Conservation (phyloP, 2,113 vertebrate genomes). For the Nasalis larvatus region DNA sequence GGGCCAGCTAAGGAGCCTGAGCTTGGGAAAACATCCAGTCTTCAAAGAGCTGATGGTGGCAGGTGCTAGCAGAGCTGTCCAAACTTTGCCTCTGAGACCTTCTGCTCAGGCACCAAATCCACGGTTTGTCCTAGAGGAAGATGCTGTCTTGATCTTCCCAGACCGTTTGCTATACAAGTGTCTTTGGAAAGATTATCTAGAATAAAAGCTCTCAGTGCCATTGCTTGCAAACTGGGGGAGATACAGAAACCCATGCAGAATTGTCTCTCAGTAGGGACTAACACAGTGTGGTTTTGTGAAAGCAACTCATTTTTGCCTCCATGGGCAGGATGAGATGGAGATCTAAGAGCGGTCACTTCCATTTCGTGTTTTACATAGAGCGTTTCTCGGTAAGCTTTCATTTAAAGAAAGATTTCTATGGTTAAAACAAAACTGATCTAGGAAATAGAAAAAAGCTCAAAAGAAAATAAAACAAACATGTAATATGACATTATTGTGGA, state of each 20-base stretch:
- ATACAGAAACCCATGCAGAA: not conserved
- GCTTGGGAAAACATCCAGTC: not conserved
- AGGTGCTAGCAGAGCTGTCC: not conserved
- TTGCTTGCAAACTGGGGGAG: not conserved
- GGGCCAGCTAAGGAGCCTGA: not conserved
- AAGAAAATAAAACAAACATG: not conserved
- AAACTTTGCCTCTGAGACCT: not conserved
- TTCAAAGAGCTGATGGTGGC: not conserved
- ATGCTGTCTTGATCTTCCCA: not conserved
- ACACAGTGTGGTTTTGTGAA: not conserved
- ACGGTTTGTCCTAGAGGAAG: not conserved
- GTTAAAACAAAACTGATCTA: not conserved
- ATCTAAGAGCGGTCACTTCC: not conserved
- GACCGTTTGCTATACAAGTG: not conserved
- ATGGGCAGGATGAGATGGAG: not conserved
- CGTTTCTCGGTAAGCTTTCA: not conserved
- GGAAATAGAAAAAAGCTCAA: not conserved
- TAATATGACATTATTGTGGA: not conserved
- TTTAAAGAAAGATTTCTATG: not conserved
- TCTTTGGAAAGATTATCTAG: not conserved
- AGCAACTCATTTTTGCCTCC: not conserved
- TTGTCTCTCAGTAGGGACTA: not conserved
- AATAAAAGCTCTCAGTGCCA: not conserved
- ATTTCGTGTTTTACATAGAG: not conserved
- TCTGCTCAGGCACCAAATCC: not conserved